Base-by-base conservation (phyloP, 2,888 invertebrate genomes). In the Athripsodes cinereus region DNA sequence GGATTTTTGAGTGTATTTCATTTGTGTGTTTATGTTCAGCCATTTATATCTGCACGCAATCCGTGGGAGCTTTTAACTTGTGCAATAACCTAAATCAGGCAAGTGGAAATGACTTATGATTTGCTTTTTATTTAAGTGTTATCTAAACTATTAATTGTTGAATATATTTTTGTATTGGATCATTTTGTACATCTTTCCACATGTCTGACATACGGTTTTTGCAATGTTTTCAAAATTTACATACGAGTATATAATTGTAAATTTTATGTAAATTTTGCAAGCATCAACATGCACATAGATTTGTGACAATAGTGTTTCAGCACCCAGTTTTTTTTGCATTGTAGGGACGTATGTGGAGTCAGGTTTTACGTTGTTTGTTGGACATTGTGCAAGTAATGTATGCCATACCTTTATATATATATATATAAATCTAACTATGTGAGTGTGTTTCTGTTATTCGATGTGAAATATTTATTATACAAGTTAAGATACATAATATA, bases 1-100 rank as follows among this genome's bases (percentile, higher is more conserved):
- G 58, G 52, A 58, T 44, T 63, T 63, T 53, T 55, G 52, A 55
- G 11, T 44, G 31, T 55, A 44, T 55, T 54, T 40, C 35, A 0
- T 11, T 53, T 53, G 21, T 16, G 6, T 51, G 22, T 22, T 51
- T 51, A 2, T 16, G 13, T 22, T 48, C 18, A 8, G 8, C 48
- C 16, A 3, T 48, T 48, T 10, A 11, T 11, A 20, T 48, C 20
- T 20, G 48, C 3, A 48, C 16, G 18, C 20, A 48, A 21, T 21
- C 2, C 20, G 20, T 21, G 3, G 48, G 2, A 48, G 20, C 48
- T 48, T 40, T 40, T 16, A 40, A 40, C 2, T 40, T 40, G 40
- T 13, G 40, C 13, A 16, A n/a, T 8, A 40, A n/a, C 16, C 13
- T 8, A 8, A 40, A 8, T 40, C 16, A 5, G 16, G 13, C 40